Conservation (phyloP, 1,140 invertebrate species). For the Drosophila pandora region DNA sequence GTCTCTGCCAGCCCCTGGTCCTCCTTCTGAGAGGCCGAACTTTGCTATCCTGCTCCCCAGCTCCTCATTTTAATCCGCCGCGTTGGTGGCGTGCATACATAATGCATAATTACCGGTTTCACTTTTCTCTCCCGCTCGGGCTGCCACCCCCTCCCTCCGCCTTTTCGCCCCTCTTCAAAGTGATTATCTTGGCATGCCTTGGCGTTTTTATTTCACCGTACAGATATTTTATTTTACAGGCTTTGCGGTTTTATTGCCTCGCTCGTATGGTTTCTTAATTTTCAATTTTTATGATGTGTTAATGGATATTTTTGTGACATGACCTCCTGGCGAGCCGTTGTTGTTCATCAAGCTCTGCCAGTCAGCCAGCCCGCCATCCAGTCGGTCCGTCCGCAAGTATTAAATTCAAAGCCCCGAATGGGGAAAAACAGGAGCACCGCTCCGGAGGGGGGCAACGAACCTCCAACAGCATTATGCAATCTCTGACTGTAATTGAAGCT, state of each 20-base stretch:
- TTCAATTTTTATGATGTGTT: slow-evolving; percentile 83
- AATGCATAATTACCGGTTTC: slow-evolving; percentile 82
- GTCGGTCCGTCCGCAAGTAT: slow-evolving; percentile 27
- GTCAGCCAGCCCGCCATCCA: slow-evolving; percentile 36
- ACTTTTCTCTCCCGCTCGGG: slow-evolving; percentile 61
- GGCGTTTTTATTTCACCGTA: slow-evolving; percentile 59
- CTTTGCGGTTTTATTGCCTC: slow-evolving; percentile 72
- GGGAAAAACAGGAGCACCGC: slow-evolving; percentile 15
- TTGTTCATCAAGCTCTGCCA: slow-evolving; percentile 57
- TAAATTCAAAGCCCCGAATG: slow-evolving; percentile 27
- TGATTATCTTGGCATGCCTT: slow-evolving; percentile 79
- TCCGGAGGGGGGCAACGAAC: slow-evolving; percentile 17
- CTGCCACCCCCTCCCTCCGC: not conserved
- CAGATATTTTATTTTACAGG: slow-evolving; percentile 50
- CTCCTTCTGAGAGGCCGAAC: slow-evolving; percentile 30
- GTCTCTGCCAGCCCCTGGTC: not conserved
- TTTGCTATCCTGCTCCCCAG: slow-evolving; percentile 58
- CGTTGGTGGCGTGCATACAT: slow-evolving; percentile 81
- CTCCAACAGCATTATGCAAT: slow-evolving; percentile 56
- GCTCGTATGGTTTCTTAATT: slow-evolving; percentile 79
- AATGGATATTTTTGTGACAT: slow-evolving; percentile 82
- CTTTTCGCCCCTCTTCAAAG: not conserved
- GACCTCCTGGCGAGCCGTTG: slow-evolving; percentile 73
- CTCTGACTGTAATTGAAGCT: slow-evolving; percentile 72
- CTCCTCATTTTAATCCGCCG: slow-evolving; percentile 75